These are phyloP conservation scores for Neoniphon sammara DNA, from an alignment of 2,797 vertebrate species.

Conservation along the genomic window DNA sequence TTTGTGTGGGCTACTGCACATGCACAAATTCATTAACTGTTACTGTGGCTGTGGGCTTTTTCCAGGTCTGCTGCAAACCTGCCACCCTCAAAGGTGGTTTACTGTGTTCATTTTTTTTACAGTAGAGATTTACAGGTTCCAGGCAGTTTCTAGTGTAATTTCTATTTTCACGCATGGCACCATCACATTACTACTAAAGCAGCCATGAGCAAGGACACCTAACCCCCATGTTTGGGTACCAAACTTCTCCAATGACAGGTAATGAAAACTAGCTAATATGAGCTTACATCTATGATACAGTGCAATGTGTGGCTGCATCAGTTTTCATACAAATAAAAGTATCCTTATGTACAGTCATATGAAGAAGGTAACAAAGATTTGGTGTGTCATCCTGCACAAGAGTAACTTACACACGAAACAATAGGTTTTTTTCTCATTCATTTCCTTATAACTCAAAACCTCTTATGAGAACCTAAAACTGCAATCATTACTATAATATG, in stretches of 20 bases:
- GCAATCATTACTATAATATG: conserved; percentile 1
- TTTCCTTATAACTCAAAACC: background rate
- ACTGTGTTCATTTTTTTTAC: conserved; percentile 9
- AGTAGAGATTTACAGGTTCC: background rate
- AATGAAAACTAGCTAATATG: background rate
- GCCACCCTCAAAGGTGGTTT: conserved; percentile 1
- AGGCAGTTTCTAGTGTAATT: conserved; percentile 5
- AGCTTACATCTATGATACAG: background rate
- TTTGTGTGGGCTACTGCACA: conserved; percentile 19
- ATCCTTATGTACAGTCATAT: too few species aligned
- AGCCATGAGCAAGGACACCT: background rate
- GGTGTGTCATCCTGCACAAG: background rate
- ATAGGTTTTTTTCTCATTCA: background rate
- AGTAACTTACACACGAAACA: background rate
- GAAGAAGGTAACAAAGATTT: too few species aligned
- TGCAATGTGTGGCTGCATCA: background rate
- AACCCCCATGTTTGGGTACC: background rate
- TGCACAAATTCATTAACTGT: conserved; percentile 9
- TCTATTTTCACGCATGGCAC: conserved; percentile 5
- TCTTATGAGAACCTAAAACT: background rate
- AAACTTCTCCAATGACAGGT: conserved; percentile 11
- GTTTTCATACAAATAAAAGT: background rate
- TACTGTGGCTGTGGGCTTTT: conserved; percentile 8
- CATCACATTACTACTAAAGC: background rate
- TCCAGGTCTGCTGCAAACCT: background rate